Evolutionary conservation across 92 coral and sea anemone species (phyloP).

Genomic region (Scolanthus callimorphus): DNA sequence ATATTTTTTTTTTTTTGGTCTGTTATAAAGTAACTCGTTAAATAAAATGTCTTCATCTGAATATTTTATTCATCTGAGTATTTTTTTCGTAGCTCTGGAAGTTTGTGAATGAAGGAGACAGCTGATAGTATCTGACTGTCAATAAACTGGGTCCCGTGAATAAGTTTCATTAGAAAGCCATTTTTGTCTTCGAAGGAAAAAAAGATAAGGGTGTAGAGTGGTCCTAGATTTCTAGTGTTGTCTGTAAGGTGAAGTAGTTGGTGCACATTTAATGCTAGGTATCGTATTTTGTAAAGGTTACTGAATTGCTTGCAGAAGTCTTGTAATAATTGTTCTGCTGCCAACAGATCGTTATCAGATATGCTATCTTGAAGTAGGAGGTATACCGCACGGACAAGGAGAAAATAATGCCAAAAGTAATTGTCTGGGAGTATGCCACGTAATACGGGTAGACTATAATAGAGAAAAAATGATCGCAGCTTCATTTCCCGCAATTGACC

Average conservation of each 20-base stretch:
- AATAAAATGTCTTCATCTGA: background rate
- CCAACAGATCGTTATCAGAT: constrained; percentile 17
- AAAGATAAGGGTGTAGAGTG: constrained; percentile 43
- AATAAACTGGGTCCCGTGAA: constrained; percentile 52
- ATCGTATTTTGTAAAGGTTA: constrained; percentile 22
- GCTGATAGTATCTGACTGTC: constrained; percentile 40
- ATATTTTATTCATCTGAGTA: too few species aligned
- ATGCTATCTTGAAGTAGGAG: constrained; percentile 36
- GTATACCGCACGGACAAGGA: constrained; percentile 28
- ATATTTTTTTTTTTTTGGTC: background rate
- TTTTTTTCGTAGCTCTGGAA: constrained; percentile 32
- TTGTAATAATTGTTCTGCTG: constrained; percentile 24
- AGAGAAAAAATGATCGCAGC: constrained; percentile 34
- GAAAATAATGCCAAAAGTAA: constrained; percentile 27
- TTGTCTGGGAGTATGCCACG: constrained; percentile 48
- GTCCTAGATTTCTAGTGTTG: constrained; percentile 49
- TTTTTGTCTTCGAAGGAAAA: constrained; percentile 48
- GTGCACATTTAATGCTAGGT: constrained; percentile 46
- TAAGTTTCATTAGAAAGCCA: constrained; percentile 30
- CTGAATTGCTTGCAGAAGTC: constrained; percentile 19
- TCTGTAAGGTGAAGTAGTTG: constrained; percentile 50
- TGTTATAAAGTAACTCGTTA: background rate
- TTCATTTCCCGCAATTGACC: constrained; percentile 26
- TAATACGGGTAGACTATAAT: constrained; percentile 27
- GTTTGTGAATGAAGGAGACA: constrained; percentile 32